phyloP scores from a whole-genome alignment of 1,140 invertebrate genomes.

The Drosophila seguyi region DNA sequence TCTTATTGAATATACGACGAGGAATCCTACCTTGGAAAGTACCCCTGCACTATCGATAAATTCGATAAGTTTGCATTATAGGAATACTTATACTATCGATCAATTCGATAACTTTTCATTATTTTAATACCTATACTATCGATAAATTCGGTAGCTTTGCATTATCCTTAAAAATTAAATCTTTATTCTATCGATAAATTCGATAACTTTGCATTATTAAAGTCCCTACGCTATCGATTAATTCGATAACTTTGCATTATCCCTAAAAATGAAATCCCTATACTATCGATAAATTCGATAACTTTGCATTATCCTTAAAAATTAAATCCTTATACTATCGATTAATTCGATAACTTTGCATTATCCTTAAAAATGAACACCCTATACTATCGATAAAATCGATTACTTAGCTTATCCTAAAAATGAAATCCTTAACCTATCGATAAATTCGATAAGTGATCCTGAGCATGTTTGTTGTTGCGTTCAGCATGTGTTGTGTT shows the following conservation, averaged over 20 bases:
- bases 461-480: slow-evolving; percentile 4
- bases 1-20: background rate
- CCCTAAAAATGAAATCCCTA: no score
- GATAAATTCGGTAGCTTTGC: no score
- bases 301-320: background rate
- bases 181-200: no score
- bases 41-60: background rate
- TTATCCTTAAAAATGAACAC: background rate
- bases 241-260: no score
- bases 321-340: background rate
- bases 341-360: background rate
- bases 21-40: background rate
- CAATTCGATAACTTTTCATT: background rate
- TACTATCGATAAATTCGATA: background rate
- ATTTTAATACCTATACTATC: background rate
- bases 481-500: background rate
- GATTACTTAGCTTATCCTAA: no score
- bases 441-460: no score
- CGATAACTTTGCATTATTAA: no score
- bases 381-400: background rate
- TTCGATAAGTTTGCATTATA: background rate
- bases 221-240: no score
- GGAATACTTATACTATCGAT: no score
- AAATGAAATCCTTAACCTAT: no score
- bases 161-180: no score